Evolutionary conservation across 1,140 invertebrate species (phyloP).

Genomic region (Daktulosphaira vitifoliae): DNA sequence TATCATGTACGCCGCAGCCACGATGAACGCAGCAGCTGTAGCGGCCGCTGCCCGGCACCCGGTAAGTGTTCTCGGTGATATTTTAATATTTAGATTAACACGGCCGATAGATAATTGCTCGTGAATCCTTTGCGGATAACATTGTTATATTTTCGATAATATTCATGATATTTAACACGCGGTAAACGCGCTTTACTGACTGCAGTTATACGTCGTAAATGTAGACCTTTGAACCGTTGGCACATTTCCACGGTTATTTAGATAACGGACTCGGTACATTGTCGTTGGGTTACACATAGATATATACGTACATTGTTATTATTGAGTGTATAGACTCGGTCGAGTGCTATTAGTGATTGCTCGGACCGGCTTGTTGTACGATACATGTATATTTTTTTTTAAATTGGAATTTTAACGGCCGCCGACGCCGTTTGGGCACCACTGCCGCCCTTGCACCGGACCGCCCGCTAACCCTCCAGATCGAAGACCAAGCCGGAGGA

Average conservation of each 20-base stretch:
- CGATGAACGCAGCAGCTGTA: constrained; percentile 41
- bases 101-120: too few species aligned
- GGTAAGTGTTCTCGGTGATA: constrained; percentile 34
- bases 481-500: background rate
- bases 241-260: constrained; percentile 31
- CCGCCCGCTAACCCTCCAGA: constrained; percentile 28
- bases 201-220: background rate
- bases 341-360: too few species aligned
- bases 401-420: constrained; percentile 1
- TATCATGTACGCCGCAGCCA: constrained; percentile 41
- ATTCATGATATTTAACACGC: background rate
- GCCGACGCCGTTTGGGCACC: background rate
- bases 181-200: too few species aligned
- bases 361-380: background rate
- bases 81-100: too few species aligned
- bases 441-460: constrained; percentile 14
- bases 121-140: too few species aligned
- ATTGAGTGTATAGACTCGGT: too few species aligned
- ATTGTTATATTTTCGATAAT: too few species aligned
- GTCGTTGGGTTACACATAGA: too few species aligned
- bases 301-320: too few species aligned
- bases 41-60: constrained; percentile 40
- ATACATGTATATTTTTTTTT: background rate
- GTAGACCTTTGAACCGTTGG: constrained; percentile 19
- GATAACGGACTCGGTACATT: background rate